Conservation (phyloP, 92 coral and sea anemone species). For the Porites divaricata region DNA sequence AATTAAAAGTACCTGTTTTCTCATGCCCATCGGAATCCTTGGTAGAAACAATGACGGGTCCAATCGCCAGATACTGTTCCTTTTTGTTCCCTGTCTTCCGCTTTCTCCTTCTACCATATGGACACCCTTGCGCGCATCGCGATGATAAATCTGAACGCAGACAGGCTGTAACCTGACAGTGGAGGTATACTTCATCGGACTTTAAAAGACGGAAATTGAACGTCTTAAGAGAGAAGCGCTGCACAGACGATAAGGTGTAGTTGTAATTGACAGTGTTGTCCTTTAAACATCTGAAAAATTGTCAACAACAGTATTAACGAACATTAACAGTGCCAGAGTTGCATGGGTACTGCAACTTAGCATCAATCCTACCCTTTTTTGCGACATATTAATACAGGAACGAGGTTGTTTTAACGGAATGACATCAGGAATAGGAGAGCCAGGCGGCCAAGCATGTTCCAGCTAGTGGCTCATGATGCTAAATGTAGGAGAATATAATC, state of each 20-base stretch:
- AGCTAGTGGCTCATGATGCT: too few species aligned
- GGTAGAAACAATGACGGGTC: slow-evolving; percentile 30
- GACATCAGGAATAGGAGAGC: too few species aligned
- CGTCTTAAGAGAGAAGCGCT: slow-evolving; percentile 46
- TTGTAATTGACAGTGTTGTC: slow-evolving; percentile 55
- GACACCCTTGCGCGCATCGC: slow-evolving; percentile 63
- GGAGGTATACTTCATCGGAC: slow-evolving; percentile 53
- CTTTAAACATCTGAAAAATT: slow-evolving; percentile 47
- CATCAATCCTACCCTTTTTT: not conserved
- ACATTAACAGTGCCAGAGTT: not conserved
- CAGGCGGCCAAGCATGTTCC: too few species aligned
- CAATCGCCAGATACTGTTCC: slow-evolving; percentile 26
- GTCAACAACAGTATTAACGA: not conserved
- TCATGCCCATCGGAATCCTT: not conserved
- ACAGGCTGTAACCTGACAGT: slow-evolving; percentile 57
- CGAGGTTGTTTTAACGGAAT: too few species aligned
- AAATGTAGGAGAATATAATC: too few species aligned
- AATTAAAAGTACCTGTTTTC: slow-evolving; percentile 1
- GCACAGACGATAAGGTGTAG: slow-evolving; percentile 48
- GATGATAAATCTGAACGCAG: slow-evolving; percentile 44
- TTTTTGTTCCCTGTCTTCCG: not conserved
- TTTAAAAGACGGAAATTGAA: slow-evolving; percentile 28
- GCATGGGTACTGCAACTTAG: not conserved
- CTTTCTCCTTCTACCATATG: slow-evolving; percentile 25
- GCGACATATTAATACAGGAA: too few species aligned